Evolutionary conservation across 64 coral and sea anemone genomes (phyloP).

Genomic region (Hydrozoanthus tunicans): DNA sequence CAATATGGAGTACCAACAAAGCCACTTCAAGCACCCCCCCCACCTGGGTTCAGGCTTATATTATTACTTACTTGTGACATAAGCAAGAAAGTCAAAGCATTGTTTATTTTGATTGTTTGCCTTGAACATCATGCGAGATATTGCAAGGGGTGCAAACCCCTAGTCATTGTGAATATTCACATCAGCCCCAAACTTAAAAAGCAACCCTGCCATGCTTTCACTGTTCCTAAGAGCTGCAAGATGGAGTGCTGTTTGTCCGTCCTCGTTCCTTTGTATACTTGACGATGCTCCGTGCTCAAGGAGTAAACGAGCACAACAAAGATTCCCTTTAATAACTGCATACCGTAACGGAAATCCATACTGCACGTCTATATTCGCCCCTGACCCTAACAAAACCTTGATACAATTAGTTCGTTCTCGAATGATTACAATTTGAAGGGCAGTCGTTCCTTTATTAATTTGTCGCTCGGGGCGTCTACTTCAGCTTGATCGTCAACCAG

Average conservation of each 20-base stretch:
- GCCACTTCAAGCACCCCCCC: no score
- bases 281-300: conserved; percentile 76
- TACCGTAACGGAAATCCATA: conserved; percentile 89
- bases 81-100: conserved; percentile 72
- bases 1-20: no score
- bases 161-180: conserved; percentile 88
- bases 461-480: conserved; percentile 85
- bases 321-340: conserved; percentile 88
- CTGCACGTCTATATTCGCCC: conserved; percentile 89
- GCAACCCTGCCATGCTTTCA: conserved; percentile 74
- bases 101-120: conserved; percentile 70
- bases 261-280: conserved; percentile 76
- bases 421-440: conserved; percentile 96
- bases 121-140: conserved; percentile 84
- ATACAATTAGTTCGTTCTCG: conserved; percentile 87
- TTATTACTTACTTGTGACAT: conserved; percentile 83
- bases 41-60: no score
- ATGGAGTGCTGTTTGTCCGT: conserved; percentile 86
- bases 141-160: conserved; percentile 80
- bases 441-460: conserved; percentile 77
- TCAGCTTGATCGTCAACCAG: conserved; percentile 70
- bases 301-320: conserved; percentile 78
- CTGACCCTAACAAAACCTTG: conserved; percentile 76
- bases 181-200: conserved; percentile 90
- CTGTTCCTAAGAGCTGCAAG: conserved; percentile 81